Conservation (phyloP, 2,888 invertebrate species). For the Melinopterus prodromus region DNA sequence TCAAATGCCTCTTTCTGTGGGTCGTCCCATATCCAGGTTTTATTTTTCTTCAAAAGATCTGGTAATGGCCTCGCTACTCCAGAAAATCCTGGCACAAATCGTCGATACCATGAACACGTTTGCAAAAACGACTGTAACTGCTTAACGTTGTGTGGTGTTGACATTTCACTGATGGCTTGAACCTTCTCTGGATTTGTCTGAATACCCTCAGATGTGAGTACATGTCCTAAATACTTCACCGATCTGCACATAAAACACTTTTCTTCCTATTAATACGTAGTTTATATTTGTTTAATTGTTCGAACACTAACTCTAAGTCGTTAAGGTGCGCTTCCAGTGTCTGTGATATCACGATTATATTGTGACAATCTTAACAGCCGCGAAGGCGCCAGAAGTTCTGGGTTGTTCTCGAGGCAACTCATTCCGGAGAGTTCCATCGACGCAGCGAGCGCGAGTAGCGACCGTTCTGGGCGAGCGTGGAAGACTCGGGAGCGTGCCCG, state of each 20-base stretch:
- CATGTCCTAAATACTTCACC: constrained; percentile 22
- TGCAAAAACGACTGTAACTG: constrained; percentile 36
- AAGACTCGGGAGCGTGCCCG: no score
- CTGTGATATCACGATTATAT: constrained; percentile 44
- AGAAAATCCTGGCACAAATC: constrained; percentile 40
- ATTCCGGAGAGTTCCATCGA: no score
- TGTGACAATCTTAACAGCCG: no score
- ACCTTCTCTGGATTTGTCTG: constrained; percentile 34
- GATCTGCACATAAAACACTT: constrained; percentile 37
- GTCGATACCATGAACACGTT: constrained; percentile 41
- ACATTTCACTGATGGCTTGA: constrained; percentile 30
- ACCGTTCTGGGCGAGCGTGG: no score
- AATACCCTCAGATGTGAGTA: constrained; percentile 30
- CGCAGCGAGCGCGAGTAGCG: no score
- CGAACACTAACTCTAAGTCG: constrained; percentile 43
- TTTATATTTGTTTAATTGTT: constrained; percentile 36
- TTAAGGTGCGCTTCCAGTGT: constrained; percentile 43
- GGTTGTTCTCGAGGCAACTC: no score
- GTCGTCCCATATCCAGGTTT: constrained; percentile 36
- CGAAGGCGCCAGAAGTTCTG: no score
- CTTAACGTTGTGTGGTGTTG: constrained; percentile 35
- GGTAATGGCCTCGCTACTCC: constrained; percentile 36
- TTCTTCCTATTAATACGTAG: constrained; percentile 43
- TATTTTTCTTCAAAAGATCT: constrained; percentile 36
- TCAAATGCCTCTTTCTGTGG: constrained; percentile 16